Evolutionary conservation across 2,797 vertebrate species (phyloP), one percentile per base, ranked within the genome.

Genomic region (Sebastes baramenuke): DNA sequence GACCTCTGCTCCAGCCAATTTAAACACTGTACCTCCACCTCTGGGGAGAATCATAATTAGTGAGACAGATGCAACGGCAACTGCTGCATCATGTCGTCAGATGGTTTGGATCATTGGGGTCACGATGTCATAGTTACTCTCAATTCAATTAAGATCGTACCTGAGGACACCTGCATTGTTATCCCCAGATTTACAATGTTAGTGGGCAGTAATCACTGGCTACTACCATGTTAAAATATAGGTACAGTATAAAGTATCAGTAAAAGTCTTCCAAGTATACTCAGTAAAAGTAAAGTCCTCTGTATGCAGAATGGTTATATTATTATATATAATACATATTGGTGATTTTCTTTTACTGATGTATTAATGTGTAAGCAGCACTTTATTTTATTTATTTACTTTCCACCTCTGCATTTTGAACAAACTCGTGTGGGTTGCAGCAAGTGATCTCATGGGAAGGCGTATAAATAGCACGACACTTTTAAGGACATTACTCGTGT

Each of bases 71-170:
- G 88, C 90, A 79, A 65, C 46, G 27, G 80, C 82, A 89, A 78
- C 81, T 89, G 89, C 89, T 86, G 67, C 60, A 76, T 55, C 56
- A 6, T 75, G 68, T 67, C 77, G 73, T 92, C 88, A 89, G 81
- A 84, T 90, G 88, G 89, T 88, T 79, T 52, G 72, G 62, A 81
- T 88, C 89, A 89, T 75, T 82, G 80, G 78, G 89, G 85, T 90
- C 85, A 79, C 70, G 79, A 67, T 77, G 85, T 65, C 72, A 49
- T 73, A 77, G 75, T 86, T 82, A 76, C 83, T 73, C 83, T 86
- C 56, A 75, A 85, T 81, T 83, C 59, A 85, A 86, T 71, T 62
- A 61, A 64, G 65, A 82, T 16, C 54, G 54, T n/a, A 52, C 22
- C 22, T 70, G 59, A 60, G 78, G 82, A 70, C 36, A 10, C 25